These are phyloP conservation scores for Gracilinanus agilis DNA, from an alignment of 2,113 vertebrate genomes.

Conservation along the genomic window DNA sequence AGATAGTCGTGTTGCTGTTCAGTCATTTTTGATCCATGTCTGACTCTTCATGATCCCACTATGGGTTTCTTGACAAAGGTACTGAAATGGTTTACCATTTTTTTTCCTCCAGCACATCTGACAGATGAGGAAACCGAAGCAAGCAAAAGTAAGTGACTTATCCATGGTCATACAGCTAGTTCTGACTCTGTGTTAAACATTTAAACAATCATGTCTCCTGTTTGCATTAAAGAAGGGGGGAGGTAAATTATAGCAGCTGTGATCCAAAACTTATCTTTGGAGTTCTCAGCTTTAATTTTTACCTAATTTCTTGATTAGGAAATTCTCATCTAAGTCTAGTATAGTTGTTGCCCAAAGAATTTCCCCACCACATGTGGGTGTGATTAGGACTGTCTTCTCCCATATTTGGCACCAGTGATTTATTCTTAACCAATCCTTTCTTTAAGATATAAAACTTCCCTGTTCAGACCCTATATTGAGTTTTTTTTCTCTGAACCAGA, in stretches of 20 bases:
- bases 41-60: no score
- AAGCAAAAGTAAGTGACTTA: no score
- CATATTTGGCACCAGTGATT: background rate
- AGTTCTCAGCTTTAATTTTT: background rate
- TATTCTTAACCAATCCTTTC: background rate
- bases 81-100: no score
- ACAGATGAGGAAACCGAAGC: no score
- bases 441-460: background rate
- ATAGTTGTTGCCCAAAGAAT: background rate
- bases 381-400: background rate
- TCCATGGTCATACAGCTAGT: background rate
- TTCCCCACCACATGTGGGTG: background rate
- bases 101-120: no score
- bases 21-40: no score
- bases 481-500: background rate
- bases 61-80: no score
- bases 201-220: background rate
- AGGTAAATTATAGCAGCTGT: background rate
- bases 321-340: background rate
- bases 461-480: background rate
- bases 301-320: background rate
- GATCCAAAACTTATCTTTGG: background rate
- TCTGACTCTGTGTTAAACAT: background rate
- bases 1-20: background rate
- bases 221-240: background rate